Conservation (phyloP, 2,888 invertebrate species). For the Odontothrips loti region DNA sequence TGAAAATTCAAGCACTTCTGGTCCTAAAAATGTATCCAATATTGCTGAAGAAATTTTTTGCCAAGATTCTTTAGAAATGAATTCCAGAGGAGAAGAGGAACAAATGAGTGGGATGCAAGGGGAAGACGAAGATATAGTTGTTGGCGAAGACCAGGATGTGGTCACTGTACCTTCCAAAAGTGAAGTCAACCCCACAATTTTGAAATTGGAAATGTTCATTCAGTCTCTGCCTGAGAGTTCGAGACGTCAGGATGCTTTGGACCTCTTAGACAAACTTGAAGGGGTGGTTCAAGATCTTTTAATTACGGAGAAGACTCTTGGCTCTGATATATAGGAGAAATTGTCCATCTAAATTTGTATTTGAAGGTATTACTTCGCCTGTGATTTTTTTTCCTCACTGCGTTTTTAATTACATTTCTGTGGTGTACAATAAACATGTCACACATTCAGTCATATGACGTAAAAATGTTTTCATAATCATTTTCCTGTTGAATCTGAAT, state of each 20-base stretch:
- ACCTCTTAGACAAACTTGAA: constrained; percentile 1
- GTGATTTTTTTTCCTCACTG: no score
- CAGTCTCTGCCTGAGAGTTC: background rate
- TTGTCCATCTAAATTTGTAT: no score
- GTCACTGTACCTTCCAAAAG: background rate
- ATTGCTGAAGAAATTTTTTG: background rate
- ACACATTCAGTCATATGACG: no score
- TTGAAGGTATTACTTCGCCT: no score
- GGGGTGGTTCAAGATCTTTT: background rate
- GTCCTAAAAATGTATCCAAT: background rate
- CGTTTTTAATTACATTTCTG: no score
- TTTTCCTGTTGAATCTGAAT: no score
- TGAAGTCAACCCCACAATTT: background rate
- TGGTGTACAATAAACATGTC: no score
- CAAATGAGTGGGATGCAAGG: background rate
- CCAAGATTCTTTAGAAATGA: background rate
- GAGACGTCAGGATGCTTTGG: background rate
- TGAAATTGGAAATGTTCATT: background rate
- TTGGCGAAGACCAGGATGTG: background rate
- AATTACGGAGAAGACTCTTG: background rate
- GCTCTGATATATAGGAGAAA: background rate
- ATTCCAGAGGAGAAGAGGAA: background rate
- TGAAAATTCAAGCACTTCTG: background rate
- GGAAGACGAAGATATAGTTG: background rate
- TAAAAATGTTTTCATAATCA: no score